phyloP scores from a whole-genome alignment of 2,888 invertebrate species.

The Oasisia sp. region DNA sequence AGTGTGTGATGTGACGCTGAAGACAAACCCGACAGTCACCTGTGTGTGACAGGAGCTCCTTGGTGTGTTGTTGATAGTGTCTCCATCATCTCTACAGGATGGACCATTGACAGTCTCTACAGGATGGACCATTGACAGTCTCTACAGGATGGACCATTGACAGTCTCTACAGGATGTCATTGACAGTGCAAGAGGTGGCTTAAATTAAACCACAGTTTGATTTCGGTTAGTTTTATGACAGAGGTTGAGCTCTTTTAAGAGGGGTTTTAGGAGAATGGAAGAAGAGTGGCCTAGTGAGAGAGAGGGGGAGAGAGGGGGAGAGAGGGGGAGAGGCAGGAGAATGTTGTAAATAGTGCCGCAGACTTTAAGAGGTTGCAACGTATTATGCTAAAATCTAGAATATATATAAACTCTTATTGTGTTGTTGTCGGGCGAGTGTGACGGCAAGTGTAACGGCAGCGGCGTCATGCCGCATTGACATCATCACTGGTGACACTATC shows the following conservation, averaged over 20 bases:
- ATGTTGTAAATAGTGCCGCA: neutral
- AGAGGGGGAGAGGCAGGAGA: neutral
- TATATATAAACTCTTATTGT: slow-evolving; percentile 6
- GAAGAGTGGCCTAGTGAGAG: neutral
- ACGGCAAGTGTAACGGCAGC: neutral
- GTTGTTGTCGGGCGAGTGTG: neutral
- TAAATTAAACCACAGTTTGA: neutral
- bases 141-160: neutral
- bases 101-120: neutral
- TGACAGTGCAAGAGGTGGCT: neutral
- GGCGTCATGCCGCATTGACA: too few species aligned
- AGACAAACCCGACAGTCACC: neutral
- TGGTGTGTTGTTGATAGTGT: neutral
- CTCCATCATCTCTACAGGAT: neutral
- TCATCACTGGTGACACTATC: neutral
- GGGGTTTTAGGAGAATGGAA: neutral
- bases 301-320: neutral
- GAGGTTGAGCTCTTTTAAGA: neutral
- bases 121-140: neutral
- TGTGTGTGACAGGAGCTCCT: neutral
- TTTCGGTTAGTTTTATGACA: neutral
- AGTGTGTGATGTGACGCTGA: too few species aligned
- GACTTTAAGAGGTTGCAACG: neutral
- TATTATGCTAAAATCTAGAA: neutral
- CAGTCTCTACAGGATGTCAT: neutral